Percentiles rank a stretch among this genome's conserved stretches.
Evolutionary conservation across 2,888 invertebrate species (phyloP).

Genomic region (Acrobasis suavella): DNA sequence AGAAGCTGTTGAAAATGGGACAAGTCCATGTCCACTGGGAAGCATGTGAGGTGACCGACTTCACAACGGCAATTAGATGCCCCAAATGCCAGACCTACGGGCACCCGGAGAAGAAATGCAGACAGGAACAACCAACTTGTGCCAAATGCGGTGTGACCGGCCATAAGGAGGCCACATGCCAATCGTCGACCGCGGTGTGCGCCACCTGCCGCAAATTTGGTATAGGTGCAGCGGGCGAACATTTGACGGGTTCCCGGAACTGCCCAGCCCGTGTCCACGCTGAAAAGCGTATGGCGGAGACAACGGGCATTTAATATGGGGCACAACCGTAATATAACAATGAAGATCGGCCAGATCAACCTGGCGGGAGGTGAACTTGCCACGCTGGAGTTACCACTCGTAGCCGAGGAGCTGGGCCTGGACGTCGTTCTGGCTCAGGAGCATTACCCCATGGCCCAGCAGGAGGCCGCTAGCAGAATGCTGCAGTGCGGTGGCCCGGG

Average conservation of each 20-base stretch:
- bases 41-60: constrained; percentile 12
- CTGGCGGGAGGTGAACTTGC: constrained; percentile 31
- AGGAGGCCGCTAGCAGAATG: too few relatives aligned
- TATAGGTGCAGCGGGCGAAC: constrained; percentile 13
- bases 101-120: constrained; percentile 43
- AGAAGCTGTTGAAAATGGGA: neutral
- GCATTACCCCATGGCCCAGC: too few relatives aligned
- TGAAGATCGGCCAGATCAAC: constrained; percentile 35
- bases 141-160: constrained; percentile 35
- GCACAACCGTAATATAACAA: neutral
- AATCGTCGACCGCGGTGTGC: too few relatives aligned
- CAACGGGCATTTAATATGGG: constrained; percentile 24
- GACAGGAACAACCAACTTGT: constrained; percentile 25
- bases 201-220: constrained; percentile 35
- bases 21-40: constrained; percentile 18
- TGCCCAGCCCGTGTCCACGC: constrained; percentile 27
- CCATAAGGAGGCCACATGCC: constrained; percentile 28
- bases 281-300: constrained; percentile 14
- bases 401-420: constrained; percentile 27
- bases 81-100: constrained; percentile 43
- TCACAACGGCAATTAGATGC: constrained; percentile 33
- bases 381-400: constrained; percentile 30
- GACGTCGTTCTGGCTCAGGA: constrained; percentile 39
- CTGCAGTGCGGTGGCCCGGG: too few relatives aligned
- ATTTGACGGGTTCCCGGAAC: constrained; percentile 29